These are phyloP conservation scores for Tapirus terrestris DNA, from an alignment of 2,113 vertebrate species.

Conservation along the genomic window DNA sequence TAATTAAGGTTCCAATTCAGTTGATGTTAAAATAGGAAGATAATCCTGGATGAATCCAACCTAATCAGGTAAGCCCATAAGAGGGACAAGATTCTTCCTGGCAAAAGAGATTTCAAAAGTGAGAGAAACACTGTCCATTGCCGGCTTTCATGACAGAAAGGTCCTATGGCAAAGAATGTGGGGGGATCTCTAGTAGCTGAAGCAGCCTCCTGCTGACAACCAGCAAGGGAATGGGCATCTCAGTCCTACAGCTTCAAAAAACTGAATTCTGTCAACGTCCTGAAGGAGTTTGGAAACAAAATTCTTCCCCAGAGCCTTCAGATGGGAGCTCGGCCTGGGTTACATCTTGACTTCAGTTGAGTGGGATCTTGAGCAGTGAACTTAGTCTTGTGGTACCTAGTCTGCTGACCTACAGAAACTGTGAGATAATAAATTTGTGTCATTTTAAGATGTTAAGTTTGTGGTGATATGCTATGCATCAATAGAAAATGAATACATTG, in stretches of 20 bases:
- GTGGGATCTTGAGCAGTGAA: background rate
- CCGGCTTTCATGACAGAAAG: background rate
- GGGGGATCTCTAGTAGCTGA: too few relatives aligned
- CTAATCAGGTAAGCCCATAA: background rate
- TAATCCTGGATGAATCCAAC: background rate
- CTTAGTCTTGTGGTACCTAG: accelerated
- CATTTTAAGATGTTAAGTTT: background rate
- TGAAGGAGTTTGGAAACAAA: background rate
- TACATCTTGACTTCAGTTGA: background rate
- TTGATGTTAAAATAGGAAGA: background rate
- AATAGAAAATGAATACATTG: background rate
- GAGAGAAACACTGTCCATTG: background rate
- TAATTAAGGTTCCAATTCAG: background rate
- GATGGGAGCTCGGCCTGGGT: background rate
- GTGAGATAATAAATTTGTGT: background rate
- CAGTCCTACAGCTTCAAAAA: background rate
- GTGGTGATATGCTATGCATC: background rate
- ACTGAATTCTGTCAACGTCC: background rate
- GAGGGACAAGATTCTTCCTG: background rate
- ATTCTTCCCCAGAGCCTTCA: background rate
- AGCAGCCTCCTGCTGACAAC: background rate
- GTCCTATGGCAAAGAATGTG: background rate
- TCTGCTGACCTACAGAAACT: background rate
- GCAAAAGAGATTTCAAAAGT: background rate
- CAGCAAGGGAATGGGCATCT: background rate